phyloP scores from a whole-genome alignment of 2,113 vertebrate species.

The Sorex araneus region DNA sequence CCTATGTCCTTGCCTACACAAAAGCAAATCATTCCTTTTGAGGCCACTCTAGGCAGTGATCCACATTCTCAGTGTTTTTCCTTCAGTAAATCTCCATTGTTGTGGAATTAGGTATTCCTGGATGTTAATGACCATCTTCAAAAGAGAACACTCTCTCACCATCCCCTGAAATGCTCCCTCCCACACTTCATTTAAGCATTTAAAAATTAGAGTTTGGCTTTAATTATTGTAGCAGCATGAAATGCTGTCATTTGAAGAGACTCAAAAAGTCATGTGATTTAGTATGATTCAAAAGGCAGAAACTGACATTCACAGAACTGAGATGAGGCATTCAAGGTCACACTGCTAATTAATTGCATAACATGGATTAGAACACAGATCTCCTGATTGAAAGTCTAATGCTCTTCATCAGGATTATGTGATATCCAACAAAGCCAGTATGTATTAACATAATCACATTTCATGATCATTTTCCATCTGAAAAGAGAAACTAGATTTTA shows the following conservation, averaged over 20 bases:
- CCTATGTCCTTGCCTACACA: neutral
- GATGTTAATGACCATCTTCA: neutral
- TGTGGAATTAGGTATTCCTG: neutral
- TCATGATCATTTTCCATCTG: neutral
- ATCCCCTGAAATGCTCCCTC: neutral
- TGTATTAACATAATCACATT: slow-evolving; percentile 45
- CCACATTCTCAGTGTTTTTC: neutral
- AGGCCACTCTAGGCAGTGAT: neutral
- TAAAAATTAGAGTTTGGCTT: neutral
- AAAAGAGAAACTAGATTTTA: neutral
- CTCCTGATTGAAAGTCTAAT: slow-evolving; percentile 49
- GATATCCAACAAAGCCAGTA: neutral
- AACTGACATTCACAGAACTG: neutral
- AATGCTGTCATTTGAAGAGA: neutral
- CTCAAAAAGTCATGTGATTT: neutral
- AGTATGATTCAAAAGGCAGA: neutral
- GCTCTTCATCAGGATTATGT: slow-evolving; percentile 58
- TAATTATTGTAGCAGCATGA: neutral
- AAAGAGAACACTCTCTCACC: neutral
- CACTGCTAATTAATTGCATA: slow-evolving; percentile 35
- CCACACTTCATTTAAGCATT: neutral
- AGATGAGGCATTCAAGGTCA: slow-evolving; percentile 58
- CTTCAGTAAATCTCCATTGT: neutral
- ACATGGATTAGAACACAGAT: neutral
- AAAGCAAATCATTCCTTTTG: slow-evolving; percentile 18